phyloP scores from a whole-genome alignment of 2,797 vertebrate genomes.

The Pelochelys cantorii region DNA sequence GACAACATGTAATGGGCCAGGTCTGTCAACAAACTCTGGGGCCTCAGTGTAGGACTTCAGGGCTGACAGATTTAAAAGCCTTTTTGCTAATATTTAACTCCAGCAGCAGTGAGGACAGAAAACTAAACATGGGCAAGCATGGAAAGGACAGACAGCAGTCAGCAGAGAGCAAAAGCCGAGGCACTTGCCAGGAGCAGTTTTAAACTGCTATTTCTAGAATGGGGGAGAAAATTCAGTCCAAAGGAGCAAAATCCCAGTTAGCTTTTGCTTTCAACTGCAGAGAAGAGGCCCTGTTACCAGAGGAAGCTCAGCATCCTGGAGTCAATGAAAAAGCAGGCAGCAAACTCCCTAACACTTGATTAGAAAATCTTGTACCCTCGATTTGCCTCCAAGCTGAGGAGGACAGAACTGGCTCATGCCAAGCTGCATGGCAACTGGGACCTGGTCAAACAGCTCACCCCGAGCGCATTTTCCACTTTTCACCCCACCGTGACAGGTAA shows the following conservation, averaged over 20 bases:
- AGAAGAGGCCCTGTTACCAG: constrained; percentile 54
- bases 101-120: rapidly evolving
- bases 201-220: neutral
- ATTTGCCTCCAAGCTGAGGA: constrained; percentile 40
- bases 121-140: neutral
- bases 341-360: constrained; percentile 23
- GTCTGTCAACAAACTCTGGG: constrained; percentile 26
- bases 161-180: neutral
- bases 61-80: neutral
- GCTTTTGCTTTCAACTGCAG: constrained; percentile 46
- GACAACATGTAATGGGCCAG: constrained; percentile 20
- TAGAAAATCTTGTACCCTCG: constrained; percentile 64
- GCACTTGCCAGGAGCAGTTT: rapidly evolving
- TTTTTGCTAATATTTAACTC: neutral
- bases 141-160: neutral
- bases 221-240: neutral
- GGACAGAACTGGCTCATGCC: constrained; percentile 44
- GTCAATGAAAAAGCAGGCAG: constrained; percentile 53
- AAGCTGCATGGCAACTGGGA: neutral
- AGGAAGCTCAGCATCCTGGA: constrained; percentile 56
- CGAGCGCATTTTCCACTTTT: neutral
- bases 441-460: constrained; percentile 27
- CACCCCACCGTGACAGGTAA: neutral
- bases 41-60: neutral
- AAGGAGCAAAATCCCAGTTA: constrained; percentile 24